Evolutionary conservation across 2,113 vertebrate species (phyloP), one percentile per base, ranked within the genome.

Genomic region (Edolisoma coerulescens): DNA sequence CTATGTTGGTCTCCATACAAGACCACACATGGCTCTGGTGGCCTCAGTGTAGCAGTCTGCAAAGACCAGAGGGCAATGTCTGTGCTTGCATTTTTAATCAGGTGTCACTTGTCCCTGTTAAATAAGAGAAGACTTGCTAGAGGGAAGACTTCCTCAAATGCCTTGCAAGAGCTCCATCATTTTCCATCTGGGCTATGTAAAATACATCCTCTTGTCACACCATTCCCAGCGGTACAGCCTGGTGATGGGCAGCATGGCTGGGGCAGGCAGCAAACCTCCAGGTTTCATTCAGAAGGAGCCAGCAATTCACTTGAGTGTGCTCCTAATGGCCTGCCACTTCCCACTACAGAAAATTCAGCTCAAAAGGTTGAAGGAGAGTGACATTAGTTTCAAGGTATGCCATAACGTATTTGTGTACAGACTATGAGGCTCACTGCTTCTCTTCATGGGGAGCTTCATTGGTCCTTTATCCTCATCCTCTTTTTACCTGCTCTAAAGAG

Each of bases 141-240:
- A 53, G 54, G 37, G 52, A 64, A 87, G n/a, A 21, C 24, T 75
- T 89, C 44, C 35, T 84, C 1, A 7, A 76, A 32, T 44, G 30
- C 18, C 30, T 88, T 90, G 52, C 17, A 63, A 42, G 30, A 81
- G 21, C 71, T 44, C 10, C 24, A 33, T 44, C 0, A 1, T 88
- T 90, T 84, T 67, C 33, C 0, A 0, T 75, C 35, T 79, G 61
- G 56, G 47, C 39, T 63, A 19, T 0, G 0, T 82, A 13, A 64
- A 69, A 53, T 30, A 27, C 1, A 0, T 57, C 30, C 26, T 64
- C 9, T 32, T 47, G 60, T 87, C 77, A n/a, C 42, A 33, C 23
- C 1, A 0, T 21, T 22, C 42, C 37, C 57, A 21, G 56, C 0
- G 0, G 60, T 18, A 15, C 33, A 41, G 69, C 41, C 35, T 0